Percentiles rank a stretch among this genome's conserved stretches.
Evolutionary conservation across 2,888 invertebrate species (phyloP).

Genomic region (Microdon myrmicae): DNA sequence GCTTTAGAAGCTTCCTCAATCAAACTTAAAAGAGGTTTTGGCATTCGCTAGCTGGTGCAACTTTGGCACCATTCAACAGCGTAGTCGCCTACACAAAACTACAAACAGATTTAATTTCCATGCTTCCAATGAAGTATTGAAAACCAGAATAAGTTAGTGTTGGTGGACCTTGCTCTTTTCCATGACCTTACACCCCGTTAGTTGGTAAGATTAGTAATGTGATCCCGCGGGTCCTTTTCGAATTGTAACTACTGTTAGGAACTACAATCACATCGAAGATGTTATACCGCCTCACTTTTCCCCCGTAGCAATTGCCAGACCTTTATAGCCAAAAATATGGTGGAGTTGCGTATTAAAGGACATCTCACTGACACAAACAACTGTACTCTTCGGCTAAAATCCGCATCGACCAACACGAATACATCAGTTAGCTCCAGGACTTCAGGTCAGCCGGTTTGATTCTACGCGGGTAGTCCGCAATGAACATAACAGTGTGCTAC

Average conservation of each 20-base stretch:
- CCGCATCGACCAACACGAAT: slow-evolving; percentile 2
- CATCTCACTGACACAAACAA: too few species aligned
- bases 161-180: slow-evolving; percentile 37
- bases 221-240: too few species aligned
- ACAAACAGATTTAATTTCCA: slow-evolving; percentile 16
- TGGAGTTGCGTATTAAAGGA: too few species aligned
- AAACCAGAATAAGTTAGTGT: slow-evolving; percentile 23
- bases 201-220: slow-evolving; percentile 27
- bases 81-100: slow-evolving; percentile 5
- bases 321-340: too few species aligned
- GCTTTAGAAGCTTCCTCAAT: slow-evolving; percentile 5
- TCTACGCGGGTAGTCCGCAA: slow-evolving; percentile 18
- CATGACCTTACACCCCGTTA: slow-evolving; percentile 35
- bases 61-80: not conserved
- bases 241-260: too few species aligned
- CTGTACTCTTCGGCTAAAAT: too few species aligned
- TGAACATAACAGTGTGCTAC: slow-evolving; percentile 35
- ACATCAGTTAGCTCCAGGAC: slow-evolving; percentile 47
- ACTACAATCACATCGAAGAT: too few species aligned
- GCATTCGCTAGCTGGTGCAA: slow-evolving; percentile 4
- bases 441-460: slow-evolving; percentile 43
- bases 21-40: slow-evolving; percentile 8
- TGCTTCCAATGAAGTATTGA: slow-evolving; percentile 21
- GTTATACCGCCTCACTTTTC: too few species aligned
- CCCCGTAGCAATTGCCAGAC: too few species aligned